A percentile compares a stretch with the other conserved stretches of the same genome.
These are phyloP conservation scores for Cydia fagiglandana DNA, from an alignment of 1,140 invertebrate genomes.

Conservation along the genomic window DNA sequence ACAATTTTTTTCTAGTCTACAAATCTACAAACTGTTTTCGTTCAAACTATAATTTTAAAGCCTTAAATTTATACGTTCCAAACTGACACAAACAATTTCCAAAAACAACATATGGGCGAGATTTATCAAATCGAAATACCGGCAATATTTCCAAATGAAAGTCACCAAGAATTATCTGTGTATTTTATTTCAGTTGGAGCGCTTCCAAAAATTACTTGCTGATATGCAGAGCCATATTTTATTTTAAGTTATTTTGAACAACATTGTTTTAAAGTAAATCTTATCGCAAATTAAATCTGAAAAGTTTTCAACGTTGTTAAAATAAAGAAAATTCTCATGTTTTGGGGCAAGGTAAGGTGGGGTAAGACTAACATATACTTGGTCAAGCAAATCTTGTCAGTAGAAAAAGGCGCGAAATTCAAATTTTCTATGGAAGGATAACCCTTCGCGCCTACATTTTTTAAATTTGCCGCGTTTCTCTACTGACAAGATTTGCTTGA, in stretches of 20 bases:
- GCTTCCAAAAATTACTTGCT: neutral
- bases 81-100: constrained; percentile 5
- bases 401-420: no score
- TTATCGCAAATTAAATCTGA: neutral
- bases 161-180: neutral
- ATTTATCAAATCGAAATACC: neutral
- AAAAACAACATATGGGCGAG: constrained; percentile 7
- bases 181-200: constrained; percentile 9
- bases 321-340: no score
- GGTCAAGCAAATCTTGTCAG: no score
- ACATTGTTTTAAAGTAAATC: constrained; percentile 1
- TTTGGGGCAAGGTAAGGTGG: no score
- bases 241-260: neutral
- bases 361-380: no score
- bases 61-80: neutral
- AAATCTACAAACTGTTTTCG: neutral
- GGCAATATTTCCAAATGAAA: constrained; percentile 15
- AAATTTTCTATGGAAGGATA: no score
- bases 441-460: no score
- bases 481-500: no score
- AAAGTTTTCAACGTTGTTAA: neutral
- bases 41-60: neutral
- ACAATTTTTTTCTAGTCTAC: neutral
- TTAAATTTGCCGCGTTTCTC: no score
- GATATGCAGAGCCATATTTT: constrained; percentile 11